Percentiles rank a stretch among this genome's conserved stretches.
phyloP scores from a whole-genome alignment of 2,888 invertebrate genomes.

The Trachelus stipa region DNA sequence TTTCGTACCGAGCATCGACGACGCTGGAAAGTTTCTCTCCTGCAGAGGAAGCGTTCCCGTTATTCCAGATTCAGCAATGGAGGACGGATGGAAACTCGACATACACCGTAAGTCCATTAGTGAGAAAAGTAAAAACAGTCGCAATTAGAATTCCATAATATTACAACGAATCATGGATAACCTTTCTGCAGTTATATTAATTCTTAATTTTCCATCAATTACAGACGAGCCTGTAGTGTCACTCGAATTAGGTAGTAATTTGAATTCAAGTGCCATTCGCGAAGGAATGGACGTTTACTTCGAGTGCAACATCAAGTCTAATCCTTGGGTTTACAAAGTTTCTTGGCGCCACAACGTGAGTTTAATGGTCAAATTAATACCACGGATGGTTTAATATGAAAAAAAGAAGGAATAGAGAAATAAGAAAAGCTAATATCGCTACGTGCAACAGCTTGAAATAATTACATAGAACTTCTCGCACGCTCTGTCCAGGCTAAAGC shows the following conservation, averaged over 20 bases:
- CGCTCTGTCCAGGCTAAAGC: neutral
- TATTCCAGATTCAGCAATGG: constrained; percentile 80
- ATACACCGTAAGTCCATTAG: constrained; percentile 81
- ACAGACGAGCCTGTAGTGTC: constrained; percentile 87
- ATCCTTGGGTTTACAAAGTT: constrained; percentile 85
- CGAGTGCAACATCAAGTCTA: constrained; percentile 90
- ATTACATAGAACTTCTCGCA: neutral
- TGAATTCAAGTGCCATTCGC: constrained; percentile 82
- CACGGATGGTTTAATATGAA: constrained; percentile 6
- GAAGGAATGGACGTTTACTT: constrained; percentile 93
- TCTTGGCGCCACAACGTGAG: constrained; percentile 81
- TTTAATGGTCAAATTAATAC: constrained; percentile 20
- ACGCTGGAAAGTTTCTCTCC: constrained; percentile 81
- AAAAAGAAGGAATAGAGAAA: constrained; percentile 9
- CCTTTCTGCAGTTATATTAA: neutral
- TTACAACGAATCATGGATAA: neutral
- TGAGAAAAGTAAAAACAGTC: neutral
- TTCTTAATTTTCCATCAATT: constrained; percentile 44
- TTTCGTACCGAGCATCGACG: constrained; percentile 82
- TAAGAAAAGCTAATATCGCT: neutral
- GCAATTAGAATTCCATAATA: neutral
- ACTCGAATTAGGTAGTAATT: constrained; percentile 84
- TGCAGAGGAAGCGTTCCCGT: constrained; percentile 83
- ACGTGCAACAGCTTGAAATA: neutral
- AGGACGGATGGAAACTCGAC: constrained; percentile 84